Percentiles rank a stretch among this genome's conserved stretches.
Evolutionary conservation across 2,888 invertebrate genomes (phyloP).

Genomic region (Ditula angustiorana): DNA sequence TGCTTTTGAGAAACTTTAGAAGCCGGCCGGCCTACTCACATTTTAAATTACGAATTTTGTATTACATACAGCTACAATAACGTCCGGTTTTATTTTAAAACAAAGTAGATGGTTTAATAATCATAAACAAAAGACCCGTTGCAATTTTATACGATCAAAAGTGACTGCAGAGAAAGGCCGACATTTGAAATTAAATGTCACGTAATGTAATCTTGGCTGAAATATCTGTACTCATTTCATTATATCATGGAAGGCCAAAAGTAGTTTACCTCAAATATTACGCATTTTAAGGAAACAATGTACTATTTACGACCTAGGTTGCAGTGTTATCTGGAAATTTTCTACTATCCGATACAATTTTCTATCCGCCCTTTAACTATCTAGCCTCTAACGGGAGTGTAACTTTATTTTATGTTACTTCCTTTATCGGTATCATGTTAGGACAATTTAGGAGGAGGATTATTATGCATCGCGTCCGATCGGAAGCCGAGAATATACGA

Average conservation of each 20-base stretch:
- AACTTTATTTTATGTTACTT: too few species aligned
- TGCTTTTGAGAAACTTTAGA: too few species aligned
- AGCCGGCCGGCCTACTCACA: not conserved
- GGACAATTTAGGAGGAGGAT: too few species aligned
- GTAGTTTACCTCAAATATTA: not conserved
- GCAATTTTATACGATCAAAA: slow-evolving; percentile 9
- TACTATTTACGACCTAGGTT: too few species aligned
- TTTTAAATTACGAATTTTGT: not conserved
- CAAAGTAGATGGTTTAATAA: slow-evolving; percentile 2
- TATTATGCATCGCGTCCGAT: too few species aligned
- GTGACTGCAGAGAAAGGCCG: slow-evolving; percentile 24
- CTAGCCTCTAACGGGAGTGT: too few species aligned
- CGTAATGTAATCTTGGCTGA: not conserved
- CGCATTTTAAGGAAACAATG: too few species aligned
- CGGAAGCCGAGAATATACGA: too few species aligned
- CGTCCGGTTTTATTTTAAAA: not conserved
- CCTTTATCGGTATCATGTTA: too few species aligned
- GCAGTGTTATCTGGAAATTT: too few species aligned
- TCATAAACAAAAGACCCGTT: slow-evolving; percentile 11
- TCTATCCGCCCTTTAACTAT: too few species aligned
- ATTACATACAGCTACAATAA: not conserved
- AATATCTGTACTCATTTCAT: not conserved
- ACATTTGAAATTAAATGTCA: slow-evolving; percentile 21
- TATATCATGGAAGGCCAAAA: not conserved
- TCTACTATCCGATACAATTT: too few species aligned